These are phyloP conservation scores for Vanacampus margaritifer DNA, from an alignment of 2,113 vertebrate genomes.

Conservation along the genomic window DNA sequence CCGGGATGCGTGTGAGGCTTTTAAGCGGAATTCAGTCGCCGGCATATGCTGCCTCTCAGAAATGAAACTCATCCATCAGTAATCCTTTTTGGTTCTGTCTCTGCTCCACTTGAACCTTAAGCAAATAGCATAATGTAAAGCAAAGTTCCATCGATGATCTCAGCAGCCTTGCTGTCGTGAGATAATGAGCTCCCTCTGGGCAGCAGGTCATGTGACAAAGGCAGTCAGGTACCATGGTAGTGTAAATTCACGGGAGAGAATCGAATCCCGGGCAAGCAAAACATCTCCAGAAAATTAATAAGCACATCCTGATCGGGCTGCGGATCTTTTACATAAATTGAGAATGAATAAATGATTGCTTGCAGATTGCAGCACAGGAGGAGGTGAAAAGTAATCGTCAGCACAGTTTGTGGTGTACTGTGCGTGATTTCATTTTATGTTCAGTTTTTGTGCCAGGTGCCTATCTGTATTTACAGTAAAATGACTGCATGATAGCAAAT, in stretches of 20 bases:
- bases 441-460: neutral
- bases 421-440: neutral
- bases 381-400: neutral
- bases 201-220: constrained; percentile 55
- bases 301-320: constrained; percentile 11
- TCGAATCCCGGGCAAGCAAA: constrained; percentile 48
- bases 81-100: neutral
- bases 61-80: constrained; percentile 10
- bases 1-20: constrained; percentile 24
- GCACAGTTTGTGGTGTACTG: neutral
- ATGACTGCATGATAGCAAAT: neutral
- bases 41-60: constrained; percentile 8
- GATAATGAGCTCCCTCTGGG: constrained; percentile 69
- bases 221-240: constrained; percentile 60
- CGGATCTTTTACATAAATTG: constrained; percentile 26
- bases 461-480: constrained; percentile 5
- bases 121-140: neutral
- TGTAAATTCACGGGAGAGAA: constrained; percentile 43
- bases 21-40: constrained; percentile 41
- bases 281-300: constrained; percentile 52
- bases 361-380: constrained; percentile 12
- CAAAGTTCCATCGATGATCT: constrained; percentile 27
- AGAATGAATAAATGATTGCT: constrained; percentile 28
- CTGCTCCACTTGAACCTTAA: neutral
- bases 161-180: constrained; percentile 34